These are phyloP conservation scores for Catostylus mosaicus DNA, from an alignment of 30 jellyfish, hydroid and myxozoan species.

Conservation along the genomic window DNA sequence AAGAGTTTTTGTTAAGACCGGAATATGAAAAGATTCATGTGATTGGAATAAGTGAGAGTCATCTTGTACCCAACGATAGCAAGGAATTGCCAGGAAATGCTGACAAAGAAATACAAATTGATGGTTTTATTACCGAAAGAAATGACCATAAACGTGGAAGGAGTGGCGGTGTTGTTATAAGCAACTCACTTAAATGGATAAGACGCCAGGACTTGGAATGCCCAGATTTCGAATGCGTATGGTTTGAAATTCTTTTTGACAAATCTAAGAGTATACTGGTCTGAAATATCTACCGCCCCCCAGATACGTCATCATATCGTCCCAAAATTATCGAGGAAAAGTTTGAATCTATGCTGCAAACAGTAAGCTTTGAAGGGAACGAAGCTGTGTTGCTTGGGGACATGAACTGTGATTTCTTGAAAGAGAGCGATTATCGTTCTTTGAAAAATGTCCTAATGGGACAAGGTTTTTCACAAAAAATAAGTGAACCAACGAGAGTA, in stretches of 20 bases:
- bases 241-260: slow-evolving; percentile 35
- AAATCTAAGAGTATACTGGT: slow-evolving; percentile 26
- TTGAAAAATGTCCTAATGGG: slow-evolving; percentile 17
- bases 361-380: slow-evolving; percentile 28
- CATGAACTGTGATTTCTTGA: slow-evolving; percentile 45
- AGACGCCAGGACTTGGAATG: slow-evolving; percentile 35
- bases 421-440: slow-evolving; percentile 14
- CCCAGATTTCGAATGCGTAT: slow-evolving; percentile 39
- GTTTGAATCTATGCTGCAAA: slow-evolving; percentile 49
- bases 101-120: slow-evolving; percentile 48
- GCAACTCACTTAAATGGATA: slow-evolving; percentile 33
- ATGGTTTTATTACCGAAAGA: slow-evolving; percentile 24
- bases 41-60: slow-evolving; percentile 67
- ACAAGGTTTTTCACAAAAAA: slow-evolving; percentile 20
- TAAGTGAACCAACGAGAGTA: slow-evolving; percentile 42
- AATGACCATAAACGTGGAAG: slow-evolving; percentile 54
- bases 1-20: slow-evolving; percentile 50
- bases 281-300: slow-evolving; percentile 66
- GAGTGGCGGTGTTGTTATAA: slow-evolving; percentile 59
- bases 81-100: slow-evolving; percentile 33
- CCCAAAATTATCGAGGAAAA: slow-evolving; percentile 23
- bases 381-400: slow-evolving; percentile 68
- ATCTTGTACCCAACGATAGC: slow-evolving; percentile 54
- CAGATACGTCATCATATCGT: slow-evolving; percentile 30
- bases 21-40: slow-evolving; percentile 29